Conservation (phyloP, 2,797 vertebrate species). For the Callimico goeldii region DNA sequence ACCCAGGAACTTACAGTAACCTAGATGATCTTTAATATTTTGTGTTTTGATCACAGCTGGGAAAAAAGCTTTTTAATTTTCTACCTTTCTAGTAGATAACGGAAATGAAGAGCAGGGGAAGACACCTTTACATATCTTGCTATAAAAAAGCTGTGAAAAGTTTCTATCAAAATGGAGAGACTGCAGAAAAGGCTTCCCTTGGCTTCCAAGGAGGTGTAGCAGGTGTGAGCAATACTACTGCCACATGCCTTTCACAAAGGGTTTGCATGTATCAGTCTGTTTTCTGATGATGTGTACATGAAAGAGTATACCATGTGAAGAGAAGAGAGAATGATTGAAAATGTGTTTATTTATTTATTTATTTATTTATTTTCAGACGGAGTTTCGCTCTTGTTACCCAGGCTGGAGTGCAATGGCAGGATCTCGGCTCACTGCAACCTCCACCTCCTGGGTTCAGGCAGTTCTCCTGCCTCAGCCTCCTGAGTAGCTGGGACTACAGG, state of each 20-base stretch:
- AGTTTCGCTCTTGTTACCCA: too few relatives aligned
- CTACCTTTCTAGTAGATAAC: constrained; percentile 23
- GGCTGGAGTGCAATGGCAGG: too few relatives aligned
- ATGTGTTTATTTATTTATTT: not conserved
- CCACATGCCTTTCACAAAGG: not conserved
- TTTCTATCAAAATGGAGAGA: not conserved
- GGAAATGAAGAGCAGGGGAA: not conserved
- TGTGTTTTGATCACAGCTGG: not conserved
- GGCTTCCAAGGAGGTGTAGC: not conserved
- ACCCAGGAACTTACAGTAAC: not conserved
- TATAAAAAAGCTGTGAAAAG: not conserved
- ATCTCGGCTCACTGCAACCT: too few relatives aligned
- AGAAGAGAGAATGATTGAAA: not conserved
- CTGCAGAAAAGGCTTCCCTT: not conserved
- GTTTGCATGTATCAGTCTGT: not conserved
- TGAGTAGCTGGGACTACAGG: too few relatives aligned
- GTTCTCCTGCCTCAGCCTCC: too few relatives aligned
- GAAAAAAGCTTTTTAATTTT: not conserved
- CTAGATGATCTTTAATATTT: not conserved
- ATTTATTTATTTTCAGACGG: too few relatives aligned
- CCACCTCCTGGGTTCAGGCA: too few relatives aligned
- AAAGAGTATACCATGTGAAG: not conserved
- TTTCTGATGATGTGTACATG: fast-evolving
- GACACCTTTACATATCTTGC: constrained; percentile 32
- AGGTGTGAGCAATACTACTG: not conserved